These are phyloP conservation scores for Scaptomyza polygonia DNA, from an alignment of 2,888 invertebrate species.

Conservation along the genomic window DNA sequence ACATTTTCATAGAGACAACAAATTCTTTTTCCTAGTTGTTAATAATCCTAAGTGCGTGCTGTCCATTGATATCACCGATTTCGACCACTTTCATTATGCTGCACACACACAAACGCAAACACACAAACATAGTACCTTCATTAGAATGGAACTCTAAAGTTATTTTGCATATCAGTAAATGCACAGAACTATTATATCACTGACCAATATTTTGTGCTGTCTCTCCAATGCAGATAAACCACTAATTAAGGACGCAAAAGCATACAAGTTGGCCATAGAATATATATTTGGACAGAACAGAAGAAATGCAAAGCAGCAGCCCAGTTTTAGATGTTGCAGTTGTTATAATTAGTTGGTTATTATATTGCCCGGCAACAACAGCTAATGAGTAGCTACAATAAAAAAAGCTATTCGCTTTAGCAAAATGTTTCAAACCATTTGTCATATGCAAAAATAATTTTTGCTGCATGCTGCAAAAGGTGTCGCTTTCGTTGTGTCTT, in stretches of 20 bases:
- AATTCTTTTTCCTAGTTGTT: background rate
- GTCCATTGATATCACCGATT: background rate
- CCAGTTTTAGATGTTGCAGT: conserved; percentile 12
- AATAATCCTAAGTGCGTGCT: conserved; percentile 1
- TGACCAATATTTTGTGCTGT: conserved; percentile 23
- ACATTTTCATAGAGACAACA: background rate
- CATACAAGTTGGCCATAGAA: conserved; percentile 46
- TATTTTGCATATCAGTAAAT: background rate
- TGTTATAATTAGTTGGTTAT: conserved; percentile 44
- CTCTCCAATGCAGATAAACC: conserved; percentile 15
- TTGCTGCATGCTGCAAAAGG: conserved; percentile 4
- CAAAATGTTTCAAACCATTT: conserved; percentile 17
- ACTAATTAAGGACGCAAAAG: conserved; percentile 32
- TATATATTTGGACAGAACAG: conserved; percentile 13
- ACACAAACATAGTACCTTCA: background rate
- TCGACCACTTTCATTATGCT: background rate
- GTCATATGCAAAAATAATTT: conserved; percentile 30
- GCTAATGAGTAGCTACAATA: conserved; percentile 45
- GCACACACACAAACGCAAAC: background rate
- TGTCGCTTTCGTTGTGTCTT: conserved; percentile 11
- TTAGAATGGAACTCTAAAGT: background rate
- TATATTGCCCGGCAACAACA: conserved; percentile 32
- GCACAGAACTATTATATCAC: background rate
- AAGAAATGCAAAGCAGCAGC: conserved; percentile 8
- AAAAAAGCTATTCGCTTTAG: conserved; percentile 10